Evolutionary conservation across 2,888 invertebrate species (phyloP), one percentile per base, ranked within the genome.

Genomic region (Idaea biselata): DNA sequence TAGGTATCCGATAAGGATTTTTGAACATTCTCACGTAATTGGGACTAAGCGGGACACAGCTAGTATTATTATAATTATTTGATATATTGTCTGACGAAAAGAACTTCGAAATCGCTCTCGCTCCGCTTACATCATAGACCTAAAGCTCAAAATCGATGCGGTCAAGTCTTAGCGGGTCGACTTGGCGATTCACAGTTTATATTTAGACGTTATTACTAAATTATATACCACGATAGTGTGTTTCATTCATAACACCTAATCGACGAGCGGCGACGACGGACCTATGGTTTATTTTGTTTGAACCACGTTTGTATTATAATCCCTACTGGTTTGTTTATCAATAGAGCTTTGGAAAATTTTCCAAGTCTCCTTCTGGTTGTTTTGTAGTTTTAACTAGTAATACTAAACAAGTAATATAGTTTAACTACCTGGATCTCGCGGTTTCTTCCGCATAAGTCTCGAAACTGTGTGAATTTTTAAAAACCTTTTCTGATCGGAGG

Each of bases 141-240:
- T 18, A 16, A 6, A 18, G 4, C 65, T 60, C 60, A 68, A 70
- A 72, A 73, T 80, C 77, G 79, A 81, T 77, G 61, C 73, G 68
- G 70, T 70, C 75, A 77, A 68, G 75, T 74, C 73, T 8, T 8
- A 75, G 75, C 77, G 74, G 71, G 71, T 69, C 69, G 69, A 66
- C 70, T 72, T 72, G 71, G 66, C 65, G 73, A 67, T 68, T 68
- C 70, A 61, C 65, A 70, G 73, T 79, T 73, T 79, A 75, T 79
- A 74, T 75, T 72, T 75, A 70, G 70, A 65, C 63, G 63, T 69
- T 73, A 76, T 75, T 72, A 65, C 66, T 71, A 72, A 74, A 73
- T 71, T 71, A 69, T 61, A 64, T 59, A 67, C 64, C 63, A 63
- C 66, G 64, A 60, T 71, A 66, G 57, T 6, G 17, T 63, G 59